These are phyloP conservation scores for Drosophila affinis DNA, from an alignment of 2,888 invertebrate genomes.

Conservation along the genomic window DNA sequence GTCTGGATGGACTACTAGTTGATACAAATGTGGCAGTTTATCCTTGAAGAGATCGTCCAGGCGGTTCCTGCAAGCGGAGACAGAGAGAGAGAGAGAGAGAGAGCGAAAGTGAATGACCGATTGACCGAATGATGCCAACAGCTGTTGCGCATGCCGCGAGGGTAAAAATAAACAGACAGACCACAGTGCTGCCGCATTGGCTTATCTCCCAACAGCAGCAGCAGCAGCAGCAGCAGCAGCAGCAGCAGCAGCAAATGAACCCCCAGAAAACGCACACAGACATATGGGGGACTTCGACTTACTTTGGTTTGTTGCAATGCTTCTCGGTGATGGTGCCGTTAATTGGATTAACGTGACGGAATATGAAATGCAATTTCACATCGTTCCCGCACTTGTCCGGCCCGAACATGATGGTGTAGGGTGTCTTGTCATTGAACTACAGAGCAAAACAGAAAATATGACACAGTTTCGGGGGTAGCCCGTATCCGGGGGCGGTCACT, in stretches of 20 bases:
- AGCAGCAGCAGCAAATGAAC: not conserved
- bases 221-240: no score
- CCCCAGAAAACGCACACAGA: not conserved
- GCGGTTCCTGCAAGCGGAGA: conserved; percentile 85
- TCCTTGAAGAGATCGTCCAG: conserved; percentile 95
- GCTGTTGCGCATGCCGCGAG: conserved; percentile 24
- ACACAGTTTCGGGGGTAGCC: conserved; percentile 11
- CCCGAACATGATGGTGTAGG: conserved; percentile 99
- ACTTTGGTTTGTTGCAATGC: conserved; percentile 96
- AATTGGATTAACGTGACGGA: conserved; percentile 96
- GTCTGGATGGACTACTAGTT: conserved; percentile 90
- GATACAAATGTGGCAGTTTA: conserved; percentile 95
- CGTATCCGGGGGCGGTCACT: conserved; percentile 16
- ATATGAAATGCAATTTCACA: conserved; percentile 96
- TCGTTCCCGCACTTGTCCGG: conserved; percentile 99
- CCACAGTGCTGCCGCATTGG: conserved; percentile 4
- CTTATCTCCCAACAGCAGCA: conserved; percentile 37
- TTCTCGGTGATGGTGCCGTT: conserved; percentile 96
- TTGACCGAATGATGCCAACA: conserved; percentile 14
- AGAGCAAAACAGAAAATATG: conserved; percentile 13
- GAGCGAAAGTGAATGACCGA: conserved; percentile 34
- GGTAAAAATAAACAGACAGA: conserved; percentile 41
- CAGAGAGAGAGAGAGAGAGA: conserved; percentile 1
- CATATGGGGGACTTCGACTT: conserved; percentile 68
- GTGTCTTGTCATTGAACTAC: conserved; percentile 95